phyloP scores from a whole-genome alignment of 2,113 vertebrate species.

The Rhinolophus sinicus region DNA sequence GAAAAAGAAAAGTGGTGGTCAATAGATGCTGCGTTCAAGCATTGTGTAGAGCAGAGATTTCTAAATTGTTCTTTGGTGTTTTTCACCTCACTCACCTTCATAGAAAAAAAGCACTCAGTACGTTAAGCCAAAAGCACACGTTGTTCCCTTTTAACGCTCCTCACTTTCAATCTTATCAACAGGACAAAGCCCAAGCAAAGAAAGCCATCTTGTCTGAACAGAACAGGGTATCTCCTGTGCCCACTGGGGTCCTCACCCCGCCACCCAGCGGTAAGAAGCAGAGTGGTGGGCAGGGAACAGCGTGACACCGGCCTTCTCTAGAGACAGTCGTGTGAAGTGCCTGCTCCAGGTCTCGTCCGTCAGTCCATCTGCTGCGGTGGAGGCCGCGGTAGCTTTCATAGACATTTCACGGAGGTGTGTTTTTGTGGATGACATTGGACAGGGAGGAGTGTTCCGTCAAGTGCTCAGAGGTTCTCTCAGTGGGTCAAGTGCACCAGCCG shows the following conservation, averaged over 20 bases:
- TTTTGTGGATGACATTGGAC: constrained; percentile 41
- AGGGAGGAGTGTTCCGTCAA: constrained; percentile 70
- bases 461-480: not conserved
- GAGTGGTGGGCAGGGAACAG: constrained; percentile 63
- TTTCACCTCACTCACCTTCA: no score
- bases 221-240: constrained; percentile 88
- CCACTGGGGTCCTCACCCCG: constrained; percentile 93
- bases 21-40: not conserved
- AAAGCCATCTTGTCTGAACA: constrained; percentile 88
- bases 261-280: constrained; percentile 94
- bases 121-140: not conserved
- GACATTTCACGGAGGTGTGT: constrained; percentile 70
- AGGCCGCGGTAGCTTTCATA: constrained; percentile 76
- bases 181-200: constrained; percentile 93
- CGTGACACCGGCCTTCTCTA: constrained; percentile 72
- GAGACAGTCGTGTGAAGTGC: constrained; percentile 75
- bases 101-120: not conserved
- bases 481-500: constrained; percentile 88
- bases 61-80: not conserved
- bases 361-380: constrained; percentile 61
- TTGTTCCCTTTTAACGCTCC: not conserved
- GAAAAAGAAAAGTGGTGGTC: not conserved
- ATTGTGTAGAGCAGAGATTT: not conserved
- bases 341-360: constrained; percentile 65
- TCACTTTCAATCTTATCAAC: constrained; percentile 26